Percentiles rank a stretch among this genome's conserved stretches.
phyloP scores from a whole-genome alignment of 2,888 invertebrate genomes.

The Artemia sp. region DNA sequence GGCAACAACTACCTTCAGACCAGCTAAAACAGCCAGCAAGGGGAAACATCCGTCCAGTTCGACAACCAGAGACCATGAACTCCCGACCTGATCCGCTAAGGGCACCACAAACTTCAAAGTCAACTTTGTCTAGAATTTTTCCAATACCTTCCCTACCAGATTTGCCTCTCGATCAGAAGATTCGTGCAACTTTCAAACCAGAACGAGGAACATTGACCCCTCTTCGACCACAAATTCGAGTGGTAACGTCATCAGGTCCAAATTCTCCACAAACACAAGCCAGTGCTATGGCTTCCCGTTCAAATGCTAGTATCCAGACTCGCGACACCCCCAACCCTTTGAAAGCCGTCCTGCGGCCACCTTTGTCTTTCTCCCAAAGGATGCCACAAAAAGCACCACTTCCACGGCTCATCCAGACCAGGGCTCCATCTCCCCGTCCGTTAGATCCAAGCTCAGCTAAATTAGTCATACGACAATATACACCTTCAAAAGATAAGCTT shows the following conservation, averaged over 20 bases:
- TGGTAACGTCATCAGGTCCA: background rate
- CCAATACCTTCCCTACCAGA: conserved; percentile 10
- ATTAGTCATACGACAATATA: background rate
- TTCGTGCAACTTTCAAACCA: background rate
- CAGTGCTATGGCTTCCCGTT: background rate
- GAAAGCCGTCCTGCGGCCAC: background rate
- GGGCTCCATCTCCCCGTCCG: background rate
- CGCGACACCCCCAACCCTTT: background rate
- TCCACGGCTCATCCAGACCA: background rate
- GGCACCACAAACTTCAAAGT: background rate
- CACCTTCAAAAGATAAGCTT: background rate
- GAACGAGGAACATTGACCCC: conserved; percentile 12
- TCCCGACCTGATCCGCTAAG: background rate
- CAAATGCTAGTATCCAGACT: background rate
- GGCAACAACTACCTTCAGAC: too few species aligned
- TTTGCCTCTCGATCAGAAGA: conserved; percentile 12
- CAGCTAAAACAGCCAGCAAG: too few species aligned
- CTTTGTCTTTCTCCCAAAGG: background rate
- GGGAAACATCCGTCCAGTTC: background rate
- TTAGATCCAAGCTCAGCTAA: background rate
- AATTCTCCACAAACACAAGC: background rate
- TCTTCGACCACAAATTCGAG: conserved; percentile 7
- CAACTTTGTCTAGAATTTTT: background rate
- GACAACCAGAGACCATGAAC: background rate
- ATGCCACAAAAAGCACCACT: background rate